Evolutionary conservation across 30 jellyfish, hydroid and myxozoan species (phyloP).

Genomic region (Aurelia sp.): DNA sequence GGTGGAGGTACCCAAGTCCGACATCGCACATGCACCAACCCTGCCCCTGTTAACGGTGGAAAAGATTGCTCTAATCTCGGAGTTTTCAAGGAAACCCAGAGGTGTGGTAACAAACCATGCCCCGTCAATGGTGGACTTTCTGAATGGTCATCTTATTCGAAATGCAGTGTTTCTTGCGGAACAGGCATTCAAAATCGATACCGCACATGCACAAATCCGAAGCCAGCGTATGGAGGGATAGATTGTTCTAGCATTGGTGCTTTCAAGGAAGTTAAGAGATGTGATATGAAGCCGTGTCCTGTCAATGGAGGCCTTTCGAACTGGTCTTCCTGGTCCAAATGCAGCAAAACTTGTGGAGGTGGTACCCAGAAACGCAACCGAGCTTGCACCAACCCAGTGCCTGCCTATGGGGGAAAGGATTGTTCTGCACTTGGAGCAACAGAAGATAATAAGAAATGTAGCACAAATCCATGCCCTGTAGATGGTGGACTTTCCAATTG

Average conservation of each 20-base stretch:
- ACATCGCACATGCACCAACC: too few relatives aligned
- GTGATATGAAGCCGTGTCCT: too few relatives aligned
- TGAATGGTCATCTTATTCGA: too few relatives aligned
- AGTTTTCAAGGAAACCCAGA: too few relatives aligned
- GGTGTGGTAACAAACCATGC: too few relatives aligned
- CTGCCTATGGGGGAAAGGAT: conserved; percentile 77
- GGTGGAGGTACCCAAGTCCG: too few relatives aligned
- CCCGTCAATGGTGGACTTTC: too few relatives aligned
- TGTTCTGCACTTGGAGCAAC: conserved; percentile 70
- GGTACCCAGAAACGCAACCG: conserved; percentile 64
- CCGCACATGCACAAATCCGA: background rate
- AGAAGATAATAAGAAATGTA: conserved; percentile 44
- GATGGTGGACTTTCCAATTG: conserved; percentile 77
- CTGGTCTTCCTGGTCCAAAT: conserved; percentile 78
- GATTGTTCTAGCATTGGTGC: background rate
- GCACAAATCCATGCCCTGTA: conserved; percentile 26
- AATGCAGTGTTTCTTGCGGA: too few relatives aligned
- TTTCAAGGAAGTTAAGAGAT: too few relatives aligned
- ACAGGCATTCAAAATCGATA: too few relatives aligned
- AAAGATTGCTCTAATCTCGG: too few relatives aligned
- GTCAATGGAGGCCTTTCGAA: conserved; percentile 68
- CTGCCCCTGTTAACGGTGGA: too few relatives aligned
- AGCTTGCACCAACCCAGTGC: conserved; percentile 80
- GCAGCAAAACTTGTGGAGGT: conserved; percentile 80
- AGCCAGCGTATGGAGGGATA: background rate